Evolutionary conservation across 2,888 invertebrate species (phyloP), one percentile per base, ranked within the genome.

Genomic region (Drosophila ustulata): DNA sequence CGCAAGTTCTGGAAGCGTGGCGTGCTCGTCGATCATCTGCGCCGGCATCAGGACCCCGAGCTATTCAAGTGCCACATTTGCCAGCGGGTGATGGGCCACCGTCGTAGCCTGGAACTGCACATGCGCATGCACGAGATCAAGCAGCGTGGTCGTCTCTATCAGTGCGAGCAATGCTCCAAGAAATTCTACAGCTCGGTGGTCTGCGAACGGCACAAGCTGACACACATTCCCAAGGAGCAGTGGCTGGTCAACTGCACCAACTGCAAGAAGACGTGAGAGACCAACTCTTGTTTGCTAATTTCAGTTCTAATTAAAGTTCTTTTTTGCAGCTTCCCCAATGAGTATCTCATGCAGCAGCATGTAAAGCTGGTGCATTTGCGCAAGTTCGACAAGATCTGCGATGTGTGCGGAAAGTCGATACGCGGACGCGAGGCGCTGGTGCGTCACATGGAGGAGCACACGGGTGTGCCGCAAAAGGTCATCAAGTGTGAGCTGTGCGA

Each of bases 321-420:
- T 4, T 34, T n/a, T n/a, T 5, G 5, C 46, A 91, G 91, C 4
- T 91, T 91, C 52, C 89, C 90, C 18, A 89, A 82, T 3, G 78
- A 89, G 41, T 90, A 90, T 5, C 77, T 83, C 1, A 86, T 91
- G 78, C 80, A 84, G 41, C 90, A 90, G 26, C 91, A 91, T 50
- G 74, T 89, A 2, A 87, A 88, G 39, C 71, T 89, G 18, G 91
- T 91, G 30, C 92, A 92, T 62, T 69, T 91, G 30, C 89, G 91
- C 51, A 82, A 82, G 8, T 91, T 90, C 50, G 89, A 88, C 9
- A 91, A 90, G 72, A 85, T 91, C 9, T 92, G 92, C 68, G 90
- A 91, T 39, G 88, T 91, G 26, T 92, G 92, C 13, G 92, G 92
- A 1, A 91, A 91, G 67, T 84, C 90, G 0, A 82, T 92, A 43